Conservation (phyloP, 2,797 vertebrate genomes). For the Cossypha polioptera region DNA sequence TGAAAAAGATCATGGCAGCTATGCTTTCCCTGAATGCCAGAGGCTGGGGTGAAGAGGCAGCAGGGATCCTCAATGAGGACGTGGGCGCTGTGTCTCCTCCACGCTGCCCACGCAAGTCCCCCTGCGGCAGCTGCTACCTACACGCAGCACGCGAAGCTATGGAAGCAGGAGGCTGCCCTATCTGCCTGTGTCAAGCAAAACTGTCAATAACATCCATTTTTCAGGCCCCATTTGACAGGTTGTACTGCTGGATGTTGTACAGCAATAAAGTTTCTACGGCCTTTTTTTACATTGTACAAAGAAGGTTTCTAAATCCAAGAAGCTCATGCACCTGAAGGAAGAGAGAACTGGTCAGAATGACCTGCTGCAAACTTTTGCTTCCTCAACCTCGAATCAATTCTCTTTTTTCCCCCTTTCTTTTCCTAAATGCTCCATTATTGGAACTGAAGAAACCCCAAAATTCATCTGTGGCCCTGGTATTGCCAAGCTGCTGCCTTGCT, state of each 20-base stretch:
- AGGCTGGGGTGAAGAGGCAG: neutral
- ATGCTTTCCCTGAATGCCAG: neutral
- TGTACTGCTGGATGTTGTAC: neutral
- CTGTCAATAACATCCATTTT: neutral
- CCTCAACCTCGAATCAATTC: neutral
- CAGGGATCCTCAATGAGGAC: neutral
- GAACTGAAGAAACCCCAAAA: neutral
- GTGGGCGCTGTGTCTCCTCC: neutral
- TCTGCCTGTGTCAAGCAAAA: neutral
- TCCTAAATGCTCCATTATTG: neutral
- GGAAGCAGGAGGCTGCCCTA: neutral
- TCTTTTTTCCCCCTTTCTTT: accelerated
- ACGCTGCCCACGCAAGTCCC: accelerated
- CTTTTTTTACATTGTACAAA: neutral
- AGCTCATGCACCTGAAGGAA: neutral
- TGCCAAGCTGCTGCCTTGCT: neutral
- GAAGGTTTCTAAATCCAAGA: neutral
- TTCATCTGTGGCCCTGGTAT: neutral
- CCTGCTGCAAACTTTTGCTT: neutral
- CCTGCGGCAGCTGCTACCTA: neutral
- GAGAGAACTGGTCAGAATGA: neutral
- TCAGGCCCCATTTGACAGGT: neutral
- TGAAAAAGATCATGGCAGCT: neutral
- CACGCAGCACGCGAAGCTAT: accelerated
- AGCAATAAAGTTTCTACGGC: neutral